A percentile compares a stretch with the other conserved stretches of the same genome.
Conservation (phyloP, 2,113 vertebrate genomes). For the Ailuropoda melanoleuca region DNA sequence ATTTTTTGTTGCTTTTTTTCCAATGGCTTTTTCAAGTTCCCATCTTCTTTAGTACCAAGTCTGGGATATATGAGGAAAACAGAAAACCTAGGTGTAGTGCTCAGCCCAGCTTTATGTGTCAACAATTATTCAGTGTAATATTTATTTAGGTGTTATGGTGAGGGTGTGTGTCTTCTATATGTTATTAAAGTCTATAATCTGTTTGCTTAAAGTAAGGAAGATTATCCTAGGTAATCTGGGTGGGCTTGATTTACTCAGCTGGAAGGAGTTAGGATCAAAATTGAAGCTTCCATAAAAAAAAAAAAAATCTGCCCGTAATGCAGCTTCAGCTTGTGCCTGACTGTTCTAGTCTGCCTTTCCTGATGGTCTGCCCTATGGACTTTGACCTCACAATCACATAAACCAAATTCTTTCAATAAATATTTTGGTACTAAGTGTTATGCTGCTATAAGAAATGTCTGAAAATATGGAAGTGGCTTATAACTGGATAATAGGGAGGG, state of each 20-base stretch:
- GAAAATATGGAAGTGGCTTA: neutral
- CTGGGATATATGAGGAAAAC: neutral
- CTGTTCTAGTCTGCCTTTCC: neutral
- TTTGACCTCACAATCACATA: neutral
- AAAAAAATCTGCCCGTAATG: neutral
- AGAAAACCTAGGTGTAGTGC: neutral
- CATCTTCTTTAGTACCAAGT: neutral
- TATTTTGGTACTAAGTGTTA: neutral
- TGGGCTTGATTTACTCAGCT: neutral
- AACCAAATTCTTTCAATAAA: neutral
- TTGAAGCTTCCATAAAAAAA: neutral
- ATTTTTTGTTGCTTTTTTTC: neutral
- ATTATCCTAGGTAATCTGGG: neutral
- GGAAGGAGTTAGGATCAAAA: neutral
- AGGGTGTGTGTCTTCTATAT: neutral
- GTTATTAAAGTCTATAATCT: neutral
- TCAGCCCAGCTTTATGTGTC: neutral
- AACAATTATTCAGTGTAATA: neutral
- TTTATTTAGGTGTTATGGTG: neutral
- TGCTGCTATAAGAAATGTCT: neutral
- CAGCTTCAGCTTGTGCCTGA: neutral
- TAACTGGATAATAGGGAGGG: neutral
- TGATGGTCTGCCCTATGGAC: accelerated
- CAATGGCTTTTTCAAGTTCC: neutral
- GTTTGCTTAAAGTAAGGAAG: neutral